These are phyloP conservation scores for Ondatra zibethicus DNA, from an alignment of 2,113 vertebrate species.

Conservation along the genomic window DNA sequence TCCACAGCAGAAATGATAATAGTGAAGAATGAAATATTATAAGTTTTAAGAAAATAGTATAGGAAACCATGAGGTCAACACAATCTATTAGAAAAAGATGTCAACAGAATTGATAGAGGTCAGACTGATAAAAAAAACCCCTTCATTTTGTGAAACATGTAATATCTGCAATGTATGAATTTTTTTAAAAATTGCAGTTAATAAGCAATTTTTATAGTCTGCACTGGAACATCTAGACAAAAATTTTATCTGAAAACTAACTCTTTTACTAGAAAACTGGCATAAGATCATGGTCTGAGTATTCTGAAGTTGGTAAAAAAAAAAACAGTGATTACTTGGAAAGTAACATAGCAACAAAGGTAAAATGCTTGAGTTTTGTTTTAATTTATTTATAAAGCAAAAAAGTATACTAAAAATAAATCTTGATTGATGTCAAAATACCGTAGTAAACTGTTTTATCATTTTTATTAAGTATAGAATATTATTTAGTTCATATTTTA, in stretches of 20 bases:
- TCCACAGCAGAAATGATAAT: background rate
- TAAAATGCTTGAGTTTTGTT: background rate
- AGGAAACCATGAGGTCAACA: background rate
- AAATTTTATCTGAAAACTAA: background rate
- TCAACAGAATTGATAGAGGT: background rate
- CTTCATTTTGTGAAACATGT: background rate
- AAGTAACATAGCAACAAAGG: background rate
- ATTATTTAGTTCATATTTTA: background rate
- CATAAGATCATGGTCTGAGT: background rate
- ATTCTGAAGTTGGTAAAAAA: background rate
- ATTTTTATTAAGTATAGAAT: background rate
- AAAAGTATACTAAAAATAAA: background rate
- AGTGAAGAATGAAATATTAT: background rate
- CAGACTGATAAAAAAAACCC: background rate
- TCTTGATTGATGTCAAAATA: background rate
- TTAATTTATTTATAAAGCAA: no score
- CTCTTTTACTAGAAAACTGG: background rate
- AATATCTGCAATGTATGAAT: background rate
- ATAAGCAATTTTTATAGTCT: background rate
- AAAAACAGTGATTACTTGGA: background rate
- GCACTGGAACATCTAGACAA: background rate
- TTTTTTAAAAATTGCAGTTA: no score
- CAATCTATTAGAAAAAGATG: background rate
- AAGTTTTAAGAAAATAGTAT: background rate
- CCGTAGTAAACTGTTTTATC: background rate